Evolutionary conservation across 2,888 invertebrate species (phyloP).

Genomic region (Tenthredo amoena): DNA sequence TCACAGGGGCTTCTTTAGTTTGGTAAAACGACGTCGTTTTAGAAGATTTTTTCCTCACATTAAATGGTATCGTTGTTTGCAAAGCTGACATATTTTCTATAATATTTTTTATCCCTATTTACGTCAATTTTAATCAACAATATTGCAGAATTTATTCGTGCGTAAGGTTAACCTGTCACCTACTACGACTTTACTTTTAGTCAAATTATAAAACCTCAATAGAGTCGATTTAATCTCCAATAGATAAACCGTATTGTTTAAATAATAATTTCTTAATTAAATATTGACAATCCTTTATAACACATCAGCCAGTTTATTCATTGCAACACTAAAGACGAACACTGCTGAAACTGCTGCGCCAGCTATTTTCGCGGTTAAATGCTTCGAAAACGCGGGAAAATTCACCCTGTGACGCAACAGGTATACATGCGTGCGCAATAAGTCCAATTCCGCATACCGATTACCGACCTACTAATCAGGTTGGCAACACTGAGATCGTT

Average conservation of each 20-base stretch:
- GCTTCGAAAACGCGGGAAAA: conserved; percentile 29
- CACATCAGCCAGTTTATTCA: background rate
- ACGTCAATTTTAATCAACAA: background rate
- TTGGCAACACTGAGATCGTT: too few relatives aligned
- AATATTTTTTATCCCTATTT: background rate
- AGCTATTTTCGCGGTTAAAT: conserved; percentile 34
- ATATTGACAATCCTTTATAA: background rate
- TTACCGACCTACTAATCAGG: too few relatives aligned
- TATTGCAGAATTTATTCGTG: background rate
- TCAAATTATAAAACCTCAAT: background rate
- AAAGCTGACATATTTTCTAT: conserved; percentile 69
- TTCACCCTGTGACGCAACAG: background rate
- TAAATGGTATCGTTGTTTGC: conserved; percentile 80
- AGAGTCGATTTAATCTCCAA: background rate
- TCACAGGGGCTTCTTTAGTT: conserved; percentile 62
- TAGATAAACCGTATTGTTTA: background rate
- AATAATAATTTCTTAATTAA: background rate
- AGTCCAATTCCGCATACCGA: background rate
- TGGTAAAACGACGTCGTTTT: conserved; percentile 75
- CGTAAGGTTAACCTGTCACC: background rate
- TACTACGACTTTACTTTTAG: background rate
- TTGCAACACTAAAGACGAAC: background rate
- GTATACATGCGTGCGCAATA: background rate
- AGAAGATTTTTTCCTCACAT: conserved; percentile 78
- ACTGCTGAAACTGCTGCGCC: background rate